These are phyloP conservation scores for Drosophila orena DNA, from an alignment of 1,140 invertebrate species.

Conservation along the genomic window DNA sequence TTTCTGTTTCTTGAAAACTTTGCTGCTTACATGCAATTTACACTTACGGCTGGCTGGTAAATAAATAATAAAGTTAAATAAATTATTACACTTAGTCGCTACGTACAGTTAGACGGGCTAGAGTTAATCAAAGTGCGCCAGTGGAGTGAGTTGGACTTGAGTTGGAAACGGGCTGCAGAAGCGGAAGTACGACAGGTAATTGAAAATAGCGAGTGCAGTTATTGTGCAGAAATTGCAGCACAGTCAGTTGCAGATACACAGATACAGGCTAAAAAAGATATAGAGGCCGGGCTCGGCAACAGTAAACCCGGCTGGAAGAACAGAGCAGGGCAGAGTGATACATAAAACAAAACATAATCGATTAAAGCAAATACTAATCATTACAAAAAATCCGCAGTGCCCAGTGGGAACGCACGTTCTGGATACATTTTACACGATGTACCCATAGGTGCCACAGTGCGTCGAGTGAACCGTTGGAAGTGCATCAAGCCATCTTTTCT, in stretches of 20 bases:
- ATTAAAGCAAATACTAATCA: slow-evolving; percentile 76
- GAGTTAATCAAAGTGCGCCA: slow-evolving; percentile 49
- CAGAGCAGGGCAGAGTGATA: slow-evolving; percentile 34
- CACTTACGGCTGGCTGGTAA: slow-evolving; percentile 69
- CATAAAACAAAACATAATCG: slow-evolving; percentile 64
- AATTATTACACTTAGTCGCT: slow-evolving; percentile 69
- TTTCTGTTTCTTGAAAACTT: slow-evolving; percentile 80
- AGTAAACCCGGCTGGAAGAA: slow-evolving; percentile 37
- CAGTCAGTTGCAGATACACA: slow-evolving; percentile 25
- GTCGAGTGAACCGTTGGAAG: slow-evolving; percentile 67
- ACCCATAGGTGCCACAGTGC: slow-evolving; percentile 72
- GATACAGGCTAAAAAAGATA: slow-evolving; percentile 19
- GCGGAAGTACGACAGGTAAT: slow-evolving; percentile 63
- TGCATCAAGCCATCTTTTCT: slow-evolving; percentile 58
- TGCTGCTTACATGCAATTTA: slow-evolving; percentile 70
- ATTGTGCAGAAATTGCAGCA: slow-evolving; percentile 21
- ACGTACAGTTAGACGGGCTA: slow-evolving; percentile 69
- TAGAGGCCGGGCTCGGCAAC: slow-evolving; percentile 54
- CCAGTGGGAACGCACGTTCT: slow-evolving; percentile 65
- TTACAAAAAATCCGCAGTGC: slow-evolving; percentile 53
- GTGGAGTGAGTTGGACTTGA: slow-evolving; percentile 28
- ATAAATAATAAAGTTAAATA: slow-evolving; percentile 77
- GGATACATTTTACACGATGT: slow-evolving; percentile 72
- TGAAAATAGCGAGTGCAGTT: slow-evolving; percentile 73
- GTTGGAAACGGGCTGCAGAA: slow-evolving; percentile 32